Conservation (phyloP, 2,797 vertebrate species). For the Toxotes lorentzi region DNA sequence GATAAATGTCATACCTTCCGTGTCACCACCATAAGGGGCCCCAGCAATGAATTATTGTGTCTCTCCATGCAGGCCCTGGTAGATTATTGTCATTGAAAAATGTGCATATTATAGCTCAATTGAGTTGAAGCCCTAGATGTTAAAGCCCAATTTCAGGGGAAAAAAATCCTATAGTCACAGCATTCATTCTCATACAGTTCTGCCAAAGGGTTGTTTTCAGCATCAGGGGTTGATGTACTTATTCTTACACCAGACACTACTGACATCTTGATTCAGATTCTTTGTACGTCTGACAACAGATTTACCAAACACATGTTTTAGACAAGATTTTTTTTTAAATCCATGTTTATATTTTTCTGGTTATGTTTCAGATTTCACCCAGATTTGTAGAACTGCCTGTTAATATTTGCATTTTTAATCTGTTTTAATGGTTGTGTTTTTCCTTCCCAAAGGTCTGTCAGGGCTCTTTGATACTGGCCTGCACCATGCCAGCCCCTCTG, state of each 20-base stretch:
- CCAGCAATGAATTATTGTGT: slow-evolving; percentile 69
- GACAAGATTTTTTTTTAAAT: neutral
- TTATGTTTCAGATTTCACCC: neutral
- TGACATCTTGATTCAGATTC: neutral
- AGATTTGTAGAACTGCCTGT: neutral
- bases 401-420: slow-evolving; percentile 17
- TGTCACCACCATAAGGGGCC: slow-evolving; percentile 74
- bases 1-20: slow-evolving; percentile 84
- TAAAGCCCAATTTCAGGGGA: slow-evolving; percentile 4
- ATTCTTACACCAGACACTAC: neutral
- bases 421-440: slow-evolving; percentile 22
- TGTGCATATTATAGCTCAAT: slow-evolving; percentile 51
- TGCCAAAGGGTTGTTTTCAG: slow-evolving; percentile 3
- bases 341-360: neutral
- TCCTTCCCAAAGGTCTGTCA: slow-evolving; percentile 87
- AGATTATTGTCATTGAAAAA: slow-evolving; percentile 67
- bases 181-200: slow-evolving; percentile 21
- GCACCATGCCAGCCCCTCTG: slow-evolving; percentile 93
- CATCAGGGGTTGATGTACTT: neutral
- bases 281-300: neutral
- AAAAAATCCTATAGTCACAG: neutral
- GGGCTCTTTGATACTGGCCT: slow-evolving; percentile 96
- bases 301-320: neutral
- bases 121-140: slow-evolving; percentile 37
- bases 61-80: slow-evolving; percentile 41